phyloP scores from a whole-genome alignment of 2,888 invertebrate genomes.

The Girardia tigrina region DNA sequence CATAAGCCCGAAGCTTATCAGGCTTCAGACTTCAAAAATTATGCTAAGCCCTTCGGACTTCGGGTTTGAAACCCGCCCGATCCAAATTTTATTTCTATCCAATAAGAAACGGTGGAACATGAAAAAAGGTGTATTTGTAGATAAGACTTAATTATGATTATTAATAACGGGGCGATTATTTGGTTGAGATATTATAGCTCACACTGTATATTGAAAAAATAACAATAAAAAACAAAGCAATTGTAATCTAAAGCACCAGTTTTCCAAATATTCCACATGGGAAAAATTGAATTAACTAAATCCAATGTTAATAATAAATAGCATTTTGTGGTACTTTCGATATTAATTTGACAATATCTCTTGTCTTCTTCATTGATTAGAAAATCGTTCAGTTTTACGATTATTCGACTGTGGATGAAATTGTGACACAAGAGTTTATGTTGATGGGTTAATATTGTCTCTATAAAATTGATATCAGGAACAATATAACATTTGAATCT shows the following conservation, averaged over 20 bases:
- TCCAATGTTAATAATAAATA: background rate
- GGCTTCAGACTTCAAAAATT: no score
- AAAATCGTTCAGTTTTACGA: background rate
- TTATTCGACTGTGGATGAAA: background rate
- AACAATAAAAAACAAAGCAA: background rate
- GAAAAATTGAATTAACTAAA: background rate
- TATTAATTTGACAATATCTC: background rate
- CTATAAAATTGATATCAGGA: background rate
- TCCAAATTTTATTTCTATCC: no score
- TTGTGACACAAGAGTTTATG: background rate
- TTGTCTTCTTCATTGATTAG: background rate
- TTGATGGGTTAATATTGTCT: background rate
- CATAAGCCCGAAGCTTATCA: no score
- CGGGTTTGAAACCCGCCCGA: no score
- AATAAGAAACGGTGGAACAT: no score
- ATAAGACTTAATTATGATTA: no score
- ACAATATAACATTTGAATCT: background rate
- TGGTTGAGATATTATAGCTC: no score
- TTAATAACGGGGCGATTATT: no score
- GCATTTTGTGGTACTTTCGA: background rate
- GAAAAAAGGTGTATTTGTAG: no score
- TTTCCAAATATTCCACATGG: background rate
- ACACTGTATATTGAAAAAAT: no score
- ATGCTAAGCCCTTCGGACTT: no score
- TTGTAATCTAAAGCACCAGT: background rate